Evolutionary conservation across 2,113 vertebrate genomes (phyloP).

Genomic region (Pedetes capensis): DNA sequence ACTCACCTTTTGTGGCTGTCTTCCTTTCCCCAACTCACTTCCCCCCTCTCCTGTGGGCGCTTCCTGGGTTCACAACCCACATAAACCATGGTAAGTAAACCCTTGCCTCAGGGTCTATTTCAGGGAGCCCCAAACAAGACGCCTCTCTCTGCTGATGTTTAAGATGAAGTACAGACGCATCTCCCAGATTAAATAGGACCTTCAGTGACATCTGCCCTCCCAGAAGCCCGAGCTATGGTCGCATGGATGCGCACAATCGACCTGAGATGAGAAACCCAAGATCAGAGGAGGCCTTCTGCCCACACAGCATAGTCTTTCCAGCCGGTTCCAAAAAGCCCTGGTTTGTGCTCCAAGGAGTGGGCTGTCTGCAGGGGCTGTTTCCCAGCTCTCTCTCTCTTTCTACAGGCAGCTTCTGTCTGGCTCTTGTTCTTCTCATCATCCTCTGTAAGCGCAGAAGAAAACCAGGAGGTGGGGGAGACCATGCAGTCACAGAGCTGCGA

Average conservation of each 20-base stretch:
- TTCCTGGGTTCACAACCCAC: background rate
- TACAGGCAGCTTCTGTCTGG: background rate
- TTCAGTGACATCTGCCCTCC: slow-evolving; percentile 59
- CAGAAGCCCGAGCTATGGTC: no score
- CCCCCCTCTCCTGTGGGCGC: background rate
- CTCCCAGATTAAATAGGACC: slow-evolving; percentile 34
- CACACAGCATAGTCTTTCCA: slow-evolving; percentile 48
- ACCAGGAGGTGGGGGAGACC: background rate
- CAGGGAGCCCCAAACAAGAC: background rate
- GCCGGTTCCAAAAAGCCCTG: slow-evolving; percentile 10
- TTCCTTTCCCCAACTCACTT: background rate
- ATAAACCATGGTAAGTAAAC: background rate
- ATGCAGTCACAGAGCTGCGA: background rate
- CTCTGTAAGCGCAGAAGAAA: slow-evolving; percentile 7
- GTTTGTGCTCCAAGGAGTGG: background rate
- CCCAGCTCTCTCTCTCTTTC: background rate
- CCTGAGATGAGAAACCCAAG: slow-evolving; percentile 62
- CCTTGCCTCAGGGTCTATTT: background rate
- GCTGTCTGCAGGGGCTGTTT: background rate
- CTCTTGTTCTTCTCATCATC: background rate
- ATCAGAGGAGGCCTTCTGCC: slow-evolving; percentile 33
- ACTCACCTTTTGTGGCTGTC: background rate
- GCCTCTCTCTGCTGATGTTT: background rate
- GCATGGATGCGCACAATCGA: slow-evolving; percentile 74
- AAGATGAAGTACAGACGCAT: slow-evolving; percentile 53